Base-by-base conservation (phyloP, 2,797 vertebrate species). In the Rhinatrema bivittatum region DNA sequence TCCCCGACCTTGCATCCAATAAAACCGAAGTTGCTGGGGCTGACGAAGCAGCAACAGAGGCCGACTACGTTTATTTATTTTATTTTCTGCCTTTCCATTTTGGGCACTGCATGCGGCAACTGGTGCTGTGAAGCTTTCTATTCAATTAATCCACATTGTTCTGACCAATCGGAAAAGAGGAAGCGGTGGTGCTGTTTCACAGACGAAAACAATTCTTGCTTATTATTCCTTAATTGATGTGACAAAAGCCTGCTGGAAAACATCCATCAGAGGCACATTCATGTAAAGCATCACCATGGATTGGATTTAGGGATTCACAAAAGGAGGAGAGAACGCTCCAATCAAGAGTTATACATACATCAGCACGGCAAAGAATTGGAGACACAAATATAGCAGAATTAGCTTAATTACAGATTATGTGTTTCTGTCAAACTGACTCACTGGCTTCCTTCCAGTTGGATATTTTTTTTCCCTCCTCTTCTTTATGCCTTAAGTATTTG, bases 121-220 rank as follows among this genome's bases (percentile, higher is more conserved):
- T n/a, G n/a, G n/a, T n/a, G n/a, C n/a, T n/a, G n/a, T n/a, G 64
- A 62, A 37, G 44, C 65, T 76, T 76, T 76, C 51, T 68, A 46
- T 55, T 66, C 62, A 78, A 80, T 78, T 79, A 80, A 73, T 68
- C 66, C n/a, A 47, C 52, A 72, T 71, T 78, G 65, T 78, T 57
- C 57, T 50, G 11, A 70, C 79, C 77, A 79, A 80, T 50, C 73
- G 64, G 56, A 73, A 68, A 48, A 25, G 41, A 49, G 70, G 72
- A 76, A 68, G 63, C 61, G 50, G 62, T 66, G 53, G 57, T 60
- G 67, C 71, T 72, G 64, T 73, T 78, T 81, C 78, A 82, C 74
- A 78, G 78, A 83, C 72, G 72, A 66, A 70, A 84, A 83, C 73
- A 80, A 84, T 84, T 76, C 73, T 68, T 78, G 65, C 75, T 82